These are phyloP conservation scores for Pantherophis guttatus DNA, from an alignment of 2,113 vertebrate genomes.

Conservation along the genomic window DNA sequence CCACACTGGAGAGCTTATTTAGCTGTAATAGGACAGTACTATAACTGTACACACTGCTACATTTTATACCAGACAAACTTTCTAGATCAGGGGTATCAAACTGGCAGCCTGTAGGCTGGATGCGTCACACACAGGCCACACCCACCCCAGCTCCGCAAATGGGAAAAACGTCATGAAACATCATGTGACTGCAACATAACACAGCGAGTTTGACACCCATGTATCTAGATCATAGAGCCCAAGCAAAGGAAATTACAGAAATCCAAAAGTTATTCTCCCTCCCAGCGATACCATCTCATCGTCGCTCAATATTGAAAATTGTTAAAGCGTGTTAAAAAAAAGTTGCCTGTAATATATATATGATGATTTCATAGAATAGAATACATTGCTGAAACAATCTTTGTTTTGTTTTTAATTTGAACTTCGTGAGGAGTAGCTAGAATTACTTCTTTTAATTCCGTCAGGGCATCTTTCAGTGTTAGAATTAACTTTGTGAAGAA, in stretches of 20 bases:
- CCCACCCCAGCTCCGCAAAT: too few relatives aligned
- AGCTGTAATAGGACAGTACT: not conserved
- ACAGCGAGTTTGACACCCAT: too few relatives aligned
- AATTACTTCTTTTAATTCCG: not conserved
- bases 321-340: not conserved
- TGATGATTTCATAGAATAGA: not conserved
- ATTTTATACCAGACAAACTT: not conserved
- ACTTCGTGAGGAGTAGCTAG: not conserved
- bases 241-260: not conserved
- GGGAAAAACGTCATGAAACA: too few relatives aligned
- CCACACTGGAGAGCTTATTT: not conserved
- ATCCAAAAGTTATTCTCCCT: not conserved
- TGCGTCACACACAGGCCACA: too few relatives aligned
- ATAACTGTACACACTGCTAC: not conserved
- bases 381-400: not conserved
- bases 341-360: not conserved
- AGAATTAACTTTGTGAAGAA: not conserved
- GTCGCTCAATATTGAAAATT: not conserved
- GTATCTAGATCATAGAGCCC: not conserved
- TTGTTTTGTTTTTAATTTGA: not conserved
- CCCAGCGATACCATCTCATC: not conserved
- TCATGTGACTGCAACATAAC: too few relatives aligned
- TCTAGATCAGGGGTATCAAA: not conserved
- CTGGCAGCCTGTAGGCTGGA: rapidly evolving
- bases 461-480: not conserved